Conservation (phyloP, 2,113 vertebrate genomes). For the Dasypus novemcinctus region DNA sequence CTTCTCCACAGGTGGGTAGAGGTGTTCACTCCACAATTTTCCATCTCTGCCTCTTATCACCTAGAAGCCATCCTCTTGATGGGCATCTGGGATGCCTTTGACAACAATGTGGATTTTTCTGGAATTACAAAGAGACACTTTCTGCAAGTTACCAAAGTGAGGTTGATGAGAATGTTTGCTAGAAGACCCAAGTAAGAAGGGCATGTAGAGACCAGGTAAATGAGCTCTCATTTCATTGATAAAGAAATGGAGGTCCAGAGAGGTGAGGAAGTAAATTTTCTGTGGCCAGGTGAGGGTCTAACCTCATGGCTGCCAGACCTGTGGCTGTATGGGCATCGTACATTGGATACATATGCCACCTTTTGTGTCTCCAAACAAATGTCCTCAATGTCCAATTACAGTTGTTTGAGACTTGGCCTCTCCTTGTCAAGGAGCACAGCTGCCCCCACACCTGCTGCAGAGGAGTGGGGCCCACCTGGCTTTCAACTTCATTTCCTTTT, state of each 20-base stretch:
- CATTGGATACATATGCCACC: not conserved
- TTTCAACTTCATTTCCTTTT: fast-evolving
- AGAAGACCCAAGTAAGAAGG: not conserved
- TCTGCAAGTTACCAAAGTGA: constrained; percentile 88
- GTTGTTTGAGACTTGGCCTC: not conserved
- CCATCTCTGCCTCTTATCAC: constrained; percentile 83
- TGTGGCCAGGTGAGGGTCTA: not conserved
- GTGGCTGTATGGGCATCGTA: not conserved
- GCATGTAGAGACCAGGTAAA: fast-evolving
- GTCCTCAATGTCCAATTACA: not conserved
- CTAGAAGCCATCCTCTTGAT: constrained; percentile 84
- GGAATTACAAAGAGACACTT: constrained; percentile 82
- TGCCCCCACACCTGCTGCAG: fast-evolving
- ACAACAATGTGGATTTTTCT: constrained; percentile 82
- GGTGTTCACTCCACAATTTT: constrained; percentile 84
- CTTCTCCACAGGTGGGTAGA: constrained; percentile 72
- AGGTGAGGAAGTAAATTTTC: not conserved
- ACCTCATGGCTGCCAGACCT: not conserved
- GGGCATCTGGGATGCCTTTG: constrained; percentile 88
- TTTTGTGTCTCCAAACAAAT: not conserved
- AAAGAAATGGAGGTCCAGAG: not conserved
- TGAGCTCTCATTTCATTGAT: too few relatives aligned
- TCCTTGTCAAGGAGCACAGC: too few relatives aligned
- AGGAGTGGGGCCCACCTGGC: fast-evolving
- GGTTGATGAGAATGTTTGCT: not conserved